Evolutionary conservation across 2,797 vertebrate species (phyloP), one percentile per base, ranked within the genome.

Genomic region (Myotis pilosus): DNA sequence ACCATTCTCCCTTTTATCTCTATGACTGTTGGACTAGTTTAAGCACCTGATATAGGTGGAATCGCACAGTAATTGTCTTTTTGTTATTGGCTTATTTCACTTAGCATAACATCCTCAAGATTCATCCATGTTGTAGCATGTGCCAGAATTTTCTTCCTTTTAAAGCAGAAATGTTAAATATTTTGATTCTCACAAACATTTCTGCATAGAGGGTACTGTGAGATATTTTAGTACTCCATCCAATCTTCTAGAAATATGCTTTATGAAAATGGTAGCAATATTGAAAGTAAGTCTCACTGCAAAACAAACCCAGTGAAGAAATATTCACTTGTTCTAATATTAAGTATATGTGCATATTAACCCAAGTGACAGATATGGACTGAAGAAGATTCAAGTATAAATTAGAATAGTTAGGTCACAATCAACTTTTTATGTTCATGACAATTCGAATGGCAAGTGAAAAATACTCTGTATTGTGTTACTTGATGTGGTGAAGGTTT

Each of bases 291-390:
- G 78, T 87, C 57, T 89, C 36, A 81, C 23, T 57, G 78, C 25
- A 87, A 94, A 92, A 49, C 41, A 87, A 92, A 92, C 28, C 72
- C 53, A 72, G 47, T 16, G 41, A 74, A 90, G 92, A 88, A 80
- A 55, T 53, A 64, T 33, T 64, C 33, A 82, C 30, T 41, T 78
- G 79, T 19, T 89, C n/a, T 91, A 60, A 47, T 66, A 88, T 62
- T 94, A 53, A 85, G 51, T 15, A 36, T 8, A 33, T 7, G n/a
- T 92, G 41, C 49, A 47, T 25, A 86, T 38, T 13, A 82, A 41
- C 36, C 62, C 69, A 62, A 28, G 41, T 60, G 62, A 76, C 30
- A 71, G 74, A 76, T 78, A 38, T 60, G 20, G 51, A 68, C 23
- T 51, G n/a, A 41, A 57, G 66, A 81, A 94, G 72, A 91, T 76